Base-by-base conservation (phyloP, 2,888 invertebrate genomes). In the Synanthedon vespiformis region DNA sequence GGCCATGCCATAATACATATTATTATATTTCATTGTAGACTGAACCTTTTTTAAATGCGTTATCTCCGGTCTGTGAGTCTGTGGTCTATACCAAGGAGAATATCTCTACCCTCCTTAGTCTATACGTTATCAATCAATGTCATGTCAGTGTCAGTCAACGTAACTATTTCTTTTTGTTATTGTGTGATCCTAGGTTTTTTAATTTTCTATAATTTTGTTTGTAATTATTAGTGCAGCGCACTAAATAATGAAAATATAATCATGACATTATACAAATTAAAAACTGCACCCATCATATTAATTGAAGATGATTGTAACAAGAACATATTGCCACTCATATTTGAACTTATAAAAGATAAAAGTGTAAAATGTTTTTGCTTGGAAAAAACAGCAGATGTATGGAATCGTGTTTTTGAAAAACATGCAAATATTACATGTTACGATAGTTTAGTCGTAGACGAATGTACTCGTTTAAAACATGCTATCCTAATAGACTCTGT, bases 401-500 rank as follows among this genome's bases (percentile, higher is more conserved):
- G 86, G 86, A 65, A 59, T 59, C 74, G 70, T 48, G 62, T 80
- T 48, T 77, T 81, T 34, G 69, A 62, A 54, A 63, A 60, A 52
- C 61, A 64, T 55, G 40, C 54, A 10, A 67, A 68, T 53, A 55
- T 75, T 13, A 58, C 60, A 41, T 80, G 64, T 56, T 66, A 72
- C 50, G 67, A 74, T 54, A 70, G 76, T 53, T 70, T 70, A 40
- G 56, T 62, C 55, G 41, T 55, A 11, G 63, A 73, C 44, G 59
- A 59, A 13, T 62, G 65, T 53, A 59, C 57, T 12, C 67, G 54
- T 52, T 60, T 58, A 40, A 76, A 77, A 61, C 67, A 68, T 57
- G 65, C 72, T 11, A 57, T 84, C 18, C 59, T 87, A 49, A 73
- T 88, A 53, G 82, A 85, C 61, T 88, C 88, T 8, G 59, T 87